These are phyloP conservation scores for Tuta absoluta DNA, from an alignment of 2,888 invertebrate genomes.

Conservation along the genomic window DNA sequence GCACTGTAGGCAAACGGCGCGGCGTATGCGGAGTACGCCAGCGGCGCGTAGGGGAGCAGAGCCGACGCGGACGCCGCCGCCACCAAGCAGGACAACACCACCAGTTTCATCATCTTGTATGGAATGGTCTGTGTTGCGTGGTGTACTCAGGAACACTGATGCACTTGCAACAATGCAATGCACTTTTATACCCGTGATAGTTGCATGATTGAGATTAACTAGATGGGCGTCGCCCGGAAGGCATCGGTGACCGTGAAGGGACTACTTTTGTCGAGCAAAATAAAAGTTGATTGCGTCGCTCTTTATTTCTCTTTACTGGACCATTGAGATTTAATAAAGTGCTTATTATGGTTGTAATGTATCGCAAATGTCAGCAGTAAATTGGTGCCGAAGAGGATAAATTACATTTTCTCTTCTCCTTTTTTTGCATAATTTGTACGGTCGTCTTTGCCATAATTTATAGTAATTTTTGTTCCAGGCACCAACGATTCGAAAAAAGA, in stretches of 20 bases:
- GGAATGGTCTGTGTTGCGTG: conserved; percentile 71
- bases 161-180: conserved; percentile 40
- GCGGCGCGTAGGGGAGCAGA: conserved; percentile 20
- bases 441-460: too few species aligned
- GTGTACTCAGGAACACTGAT: conserved; percentile 64
- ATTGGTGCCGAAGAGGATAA: not conserved
- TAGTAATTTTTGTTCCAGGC: too few species aligned
- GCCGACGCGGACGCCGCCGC: conserved; percentile 75
- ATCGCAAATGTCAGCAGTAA: conserved; percentile 23
- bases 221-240: conserved; percentile 59
- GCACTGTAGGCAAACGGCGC: conserved; percentile 38
- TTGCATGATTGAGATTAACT: conserved; percentile 44
- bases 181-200: conserved; percentile 66
- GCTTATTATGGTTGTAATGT: conserved; percentile 16
- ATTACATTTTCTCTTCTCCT: too few species aligned
- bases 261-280: conserved; percentile 59
- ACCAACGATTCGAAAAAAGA: too few species aligned
- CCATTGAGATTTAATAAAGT: conserved; percentile 30
- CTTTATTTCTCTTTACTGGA: conserved; percentile 38
- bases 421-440: too few species aligned
- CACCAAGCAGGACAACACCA: conserved; percentile 83
- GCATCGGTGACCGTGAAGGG: conserved; percentile 58
- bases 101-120: conserved; percentile 75
- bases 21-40: conserved; percentile 17
- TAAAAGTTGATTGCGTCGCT: conserved; percentile 44